A percentile compares a stretch with the other conserved stretches of the same genome.
Evolutionary conservation across 2,797 vertebrate genomes (phyloP).

Genomic region (Selene dorsalis): DNA sequence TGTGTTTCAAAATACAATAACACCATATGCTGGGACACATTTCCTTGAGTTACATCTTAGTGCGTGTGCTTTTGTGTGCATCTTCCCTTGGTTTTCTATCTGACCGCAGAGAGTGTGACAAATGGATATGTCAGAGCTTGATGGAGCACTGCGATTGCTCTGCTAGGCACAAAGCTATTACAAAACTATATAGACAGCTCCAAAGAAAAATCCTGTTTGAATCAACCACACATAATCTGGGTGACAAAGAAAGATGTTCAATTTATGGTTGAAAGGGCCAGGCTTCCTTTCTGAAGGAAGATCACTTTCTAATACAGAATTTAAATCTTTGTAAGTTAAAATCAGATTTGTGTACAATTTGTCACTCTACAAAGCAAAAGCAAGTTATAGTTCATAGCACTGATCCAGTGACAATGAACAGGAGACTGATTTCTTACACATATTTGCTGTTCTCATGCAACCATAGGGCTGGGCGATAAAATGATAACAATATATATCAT

Average conservation of each 20-base stretch:
- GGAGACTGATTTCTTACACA: background rate
- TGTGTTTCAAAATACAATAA: conserved; percentile 67
- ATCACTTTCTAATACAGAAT: conserved; percentile 5
- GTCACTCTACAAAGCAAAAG: background rate
- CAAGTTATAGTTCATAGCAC: background rate
- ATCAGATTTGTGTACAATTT: conserved; percentile 27
- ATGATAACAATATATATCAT: no score
- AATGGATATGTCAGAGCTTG: conserved; percentile 83
- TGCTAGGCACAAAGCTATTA: conserved; percentile 80
- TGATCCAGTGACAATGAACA: conserved; percentile 13
- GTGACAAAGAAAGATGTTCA: conserved; percentile 74
- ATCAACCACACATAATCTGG: conserved; percentile 78
- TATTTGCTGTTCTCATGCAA: conserved; percentile 1
- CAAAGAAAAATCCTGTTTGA: conserved; percentile 81
- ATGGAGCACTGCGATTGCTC: conserved; percentile 81
- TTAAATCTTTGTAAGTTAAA: conserved; percentile 27
- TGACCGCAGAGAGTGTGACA: conserved; percentile 80
- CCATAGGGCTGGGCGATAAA: no score
- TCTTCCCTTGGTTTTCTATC: conserved; percentile 74
- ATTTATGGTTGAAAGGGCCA: conserved; percentile 59
- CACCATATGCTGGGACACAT: conserved; percentile 44
- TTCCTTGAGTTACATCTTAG: conserved; percentile 40
- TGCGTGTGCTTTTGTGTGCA: conserved; percentile 33
- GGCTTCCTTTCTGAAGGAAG: conserved; percentile 22
- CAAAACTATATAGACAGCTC: conserved; percentile 77